Conservation (phyloP, 1,140 invertebrate species). For the Portunus trituberculatus region DNA sequence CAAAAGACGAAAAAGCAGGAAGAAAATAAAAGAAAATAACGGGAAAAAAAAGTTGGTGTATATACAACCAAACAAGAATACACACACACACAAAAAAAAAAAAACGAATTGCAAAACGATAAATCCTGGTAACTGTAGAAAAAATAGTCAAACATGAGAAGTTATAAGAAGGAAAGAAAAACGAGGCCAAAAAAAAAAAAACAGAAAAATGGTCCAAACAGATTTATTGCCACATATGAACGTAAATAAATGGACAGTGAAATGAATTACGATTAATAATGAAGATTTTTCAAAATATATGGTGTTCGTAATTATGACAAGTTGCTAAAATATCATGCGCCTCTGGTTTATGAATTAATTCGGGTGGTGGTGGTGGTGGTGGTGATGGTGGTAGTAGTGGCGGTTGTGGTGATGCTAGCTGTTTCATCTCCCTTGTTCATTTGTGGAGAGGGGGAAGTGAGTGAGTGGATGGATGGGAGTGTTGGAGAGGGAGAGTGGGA, state of each 20-base stretch:
- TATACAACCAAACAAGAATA: too few relatives aligned
- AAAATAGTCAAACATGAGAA: background rate
- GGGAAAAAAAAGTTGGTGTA: too few relatives aligned
- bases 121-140: too few relatives aligned
- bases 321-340: background rate
- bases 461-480: background rate
- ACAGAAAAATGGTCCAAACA: background rate
- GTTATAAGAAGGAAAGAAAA: background rate
- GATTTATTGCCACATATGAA: background rate
- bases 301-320: background rate
- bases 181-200: background rate
- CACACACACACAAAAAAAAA: too few relatives aligned
- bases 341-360: background rate
- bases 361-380: background rate
- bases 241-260: too few relatives aligned
- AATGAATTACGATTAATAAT: too few relatives aligned
- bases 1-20: too few relatives aligned
- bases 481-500: background rate
- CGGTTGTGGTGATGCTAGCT: background rate
- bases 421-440: slow-evolving; percentile 12
- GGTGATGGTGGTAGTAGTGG: background rate
- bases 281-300: too few relatives aligned
- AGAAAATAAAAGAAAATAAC: too few relatives aligned
- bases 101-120: too few relatives aligned
- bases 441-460: background rate